Percentiles rank a stretch among this genome's conserved stretches.
These are phyloP conservation scores for Anastrepha ludens DNA, from an alignment of 1,140 invertebrate genomes.

Conservation along the genomic window DNA sequence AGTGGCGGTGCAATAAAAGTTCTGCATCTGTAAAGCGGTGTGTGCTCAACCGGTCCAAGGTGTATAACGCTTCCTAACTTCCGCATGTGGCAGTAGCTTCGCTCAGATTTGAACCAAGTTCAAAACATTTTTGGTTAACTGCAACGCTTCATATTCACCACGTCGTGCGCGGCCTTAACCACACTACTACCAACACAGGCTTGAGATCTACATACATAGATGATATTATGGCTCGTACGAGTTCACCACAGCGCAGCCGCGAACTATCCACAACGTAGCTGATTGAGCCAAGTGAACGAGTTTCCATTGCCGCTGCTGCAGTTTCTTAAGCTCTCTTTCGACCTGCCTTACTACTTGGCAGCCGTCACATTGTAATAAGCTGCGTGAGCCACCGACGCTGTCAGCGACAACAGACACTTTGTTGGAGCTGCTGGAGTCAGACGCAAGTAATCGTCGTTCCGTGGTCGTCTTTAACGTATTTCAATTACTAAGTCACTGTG, in stretches of 20 bases:
- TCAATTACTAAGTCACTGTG: constrained; percentile 15
- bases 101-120: background rate
- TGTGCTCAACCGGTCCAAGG: background rate
- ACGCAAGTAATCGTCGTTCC: constrained; percentile 63
- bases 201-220: background rate
- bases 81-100: constrained; percentile 5
- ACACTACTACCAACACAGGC: background rate
- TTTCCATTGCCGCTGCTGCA: constrained; percentile 12
- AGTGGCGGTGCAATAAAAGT: too few relatives aligned
- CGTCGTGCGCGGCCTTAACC: background rate
- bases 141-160: background rate
- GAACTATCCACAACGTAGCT: background rate
- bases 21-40: background rate
- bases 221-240: background rate
- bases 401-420: constrained; percentile 63
- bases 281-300: background rate
- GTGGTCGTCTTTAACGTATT: constrained; percentile 28
- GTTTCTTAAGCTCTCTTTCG: constrained; percentile 42
- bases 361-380: constrained; percentile 40
- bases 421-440: constrained; percentile 68
- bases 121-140: background rate
- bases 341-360: background rate
- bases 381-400: constrained; percentile 16
- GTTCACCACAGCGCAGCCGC: constrained; percentile 29
- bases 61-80: background rate